Conservation (phyloP, 2,797 vertebrate genomes). For the Sebastes elongatus region DNA sequence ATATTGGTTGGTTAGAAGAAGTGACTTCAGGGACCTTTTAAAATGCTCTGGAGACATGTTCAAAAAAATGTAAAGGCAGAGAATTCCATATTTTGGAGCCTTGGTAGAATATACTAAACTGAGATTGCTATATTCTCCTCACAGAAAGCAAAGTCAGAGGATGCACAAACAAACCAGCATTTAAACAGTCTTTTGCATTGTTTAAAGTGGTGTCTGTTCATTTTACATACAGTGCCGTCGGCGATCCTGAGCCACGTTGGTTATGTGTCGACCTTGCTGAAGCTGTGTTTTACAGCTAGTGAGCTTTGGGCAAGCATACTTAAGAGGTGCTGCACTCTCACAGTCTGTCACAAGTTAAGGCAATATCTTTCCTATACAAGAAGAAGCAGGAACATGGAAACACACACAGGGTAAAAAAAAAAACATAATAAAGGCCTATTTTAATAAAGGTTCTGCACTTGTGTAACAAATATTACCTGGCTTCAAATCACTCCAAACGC, state of each 20-base stretch:
- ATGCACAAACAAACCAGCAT: constrained; percentile 22
- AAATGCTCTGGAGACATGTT: no score
- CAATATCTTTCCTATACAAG: constrained; percentile 22
- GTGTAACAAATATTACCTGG: constrained; percentile 11
- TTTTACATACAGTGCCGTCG: constrained; percentile 46
- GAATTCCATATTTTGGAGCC: no score
- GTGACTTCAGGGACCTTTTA: no score
- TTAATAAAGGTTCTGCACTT: not conserved
- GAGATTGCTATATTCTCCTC: not conserved
- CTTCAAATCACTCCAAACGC: constrained; percentile 19
- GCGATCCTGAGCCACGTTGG: constrained; percentile 36
- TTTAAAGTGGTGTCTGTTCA: constrained; percentile 46
- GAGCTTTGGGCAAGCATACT: constrained; percentile 61
- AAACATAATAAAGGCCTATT: not conserved
- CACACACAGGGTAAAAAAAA: not conserved
- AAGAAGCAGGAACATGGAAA: not conserved
- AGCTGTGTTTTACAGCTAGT: constrained; percentile 60
- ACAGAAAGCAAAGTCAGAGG: constrained; percentile 39
- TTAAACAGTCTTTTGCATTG: constrained; percentile 27
- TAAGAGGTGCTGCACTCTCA: constrained; percentile 41
- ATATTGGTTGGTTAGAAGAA: no score
- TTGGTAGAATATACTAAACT: no score
- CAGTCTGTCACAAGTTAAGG: constrained; percentile 53
- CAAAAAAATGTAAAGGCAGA: no score
- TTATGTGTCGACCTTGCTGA: constrained; percentile 50